A percentile compares a stretch with the other conserved stretches of the same genome.
Conservation (phyloP, 1,140 invertebrate genomes). For the Bombyx mandarina region DNA sequence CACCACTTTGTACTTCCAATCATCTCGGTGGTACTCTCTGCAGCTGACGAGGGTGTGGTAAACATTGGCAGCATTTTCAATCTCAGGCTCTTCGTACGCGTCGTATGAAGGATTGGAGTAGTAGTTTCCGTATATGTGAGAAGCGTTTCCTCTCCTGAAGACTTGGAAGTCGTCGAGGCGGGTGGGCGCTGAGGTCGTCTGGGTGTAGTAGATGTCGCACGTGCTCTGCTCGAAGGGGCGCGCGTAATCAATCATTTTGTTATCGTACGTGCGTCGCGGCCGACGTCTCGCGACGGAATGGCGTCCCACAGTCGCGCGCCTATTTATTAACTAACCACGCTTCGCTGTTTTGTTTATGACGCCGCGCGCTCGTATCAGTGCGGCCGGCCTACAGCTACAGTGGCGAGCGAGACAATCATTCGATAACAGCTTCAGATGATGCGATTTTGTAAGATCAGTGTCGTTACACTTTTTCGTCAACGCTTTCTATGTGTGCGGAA, state of each 20-base stretch:
- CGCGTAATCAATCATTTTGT: constrained; percentile 56
- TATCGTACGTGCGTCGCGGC: constrained; percentile 30
- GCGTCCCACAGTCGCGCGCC: constrained; percentile 18
- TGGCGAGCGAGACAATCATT: constrained; percentile 3
- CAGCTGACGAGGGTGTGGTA: constrained; percentile 47
- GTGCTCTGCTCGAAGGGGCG: constrained; percentile 53
- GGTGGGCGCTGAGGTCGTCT: constrained; percentile 40
- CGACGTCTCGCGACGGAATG: constrained; percentile 53
- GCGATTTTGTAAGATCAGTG: too few species aligned
- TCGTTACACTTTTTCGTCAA: too few species aligned
- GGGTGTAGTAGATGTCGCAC: constrained; percentile 42
- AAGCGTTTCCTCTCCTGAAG: constrained; percentile 45
- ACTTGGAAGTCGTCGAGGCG: constrained; percentile 58
- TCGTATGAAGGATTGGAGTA: constrained; percentile 43
- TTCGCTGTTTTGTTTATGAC: constrained; percentile 42
- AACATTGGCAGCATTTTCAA: constrained; percentile 36
- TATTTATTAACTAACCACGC: constrained; percentile 26
- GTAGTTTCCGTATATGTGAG: constrained; percentile 53
- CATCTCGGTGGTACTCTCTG: constrained; percentile 46
- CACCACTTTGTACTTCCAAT: constrained; percentile 70
- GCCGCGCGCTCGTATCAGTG: not conserved
- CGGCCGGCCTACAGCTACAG: not conserved
- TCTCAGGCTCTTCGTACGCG: constrained; percentile 37
- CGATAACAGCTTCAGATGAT: too few species aligned
- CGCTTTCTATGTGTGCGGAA: too few species aligned